Conservation (phyloP, 2,113 vertebrate genomes). For the Emydocephalus ijimae region DNA sequence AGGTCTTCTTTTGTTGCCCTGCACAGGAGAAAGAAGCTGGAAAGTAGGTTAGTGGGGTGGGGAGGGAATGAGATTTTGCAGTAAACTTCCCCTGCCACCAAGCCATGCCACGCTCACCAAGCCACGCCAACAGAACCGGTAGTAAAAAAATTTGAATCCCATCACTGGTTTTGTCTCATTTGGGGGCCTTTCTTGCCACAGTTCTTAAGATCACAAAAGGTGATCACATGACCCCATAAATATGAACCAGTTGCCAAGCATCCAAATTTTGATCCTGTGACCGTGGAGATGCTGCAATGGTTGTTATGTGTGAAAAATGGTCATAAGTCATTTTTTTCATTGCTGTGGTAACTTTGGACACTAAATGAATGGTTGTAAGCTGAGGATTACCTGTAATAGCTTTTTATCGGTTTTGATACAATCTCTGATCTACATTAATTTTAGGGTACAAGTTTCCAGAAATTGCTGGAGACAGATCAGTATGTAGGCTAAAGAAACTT, state of each 20-base stretch:
- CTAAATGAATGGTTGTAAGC: background rate
- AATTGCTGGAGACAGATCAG: conserved; percentile 5
- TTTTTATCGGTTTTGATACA: background rate
- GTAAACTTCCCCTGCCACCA: no score
- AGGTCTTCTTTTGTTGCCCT: no score
- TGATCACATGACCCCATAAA: background rate
- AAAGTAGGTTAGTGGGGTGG: no score
- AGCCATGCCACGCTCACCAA: no score
- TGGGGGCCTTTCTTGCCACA: background rate
- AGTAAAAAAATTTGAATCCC: no score
- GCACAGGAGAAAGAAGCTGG: no score
- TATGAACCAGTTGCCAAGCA: background rate
- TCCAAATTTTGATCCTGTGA: background rate
- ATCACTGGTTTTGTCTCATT: no score
- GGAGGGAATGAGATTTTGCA: no score
- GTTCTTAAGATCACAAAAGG: background rate
- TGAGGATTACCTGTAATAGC: background rate
- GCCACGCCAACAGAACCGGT: no score
- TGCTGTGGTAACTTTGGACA: background rate
- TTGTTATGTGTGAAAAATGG: background rate
- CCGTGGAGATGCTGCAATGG: background rate
- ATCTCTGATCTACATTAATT: rapidly evolving
- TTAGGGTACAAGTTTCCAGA: background rate
- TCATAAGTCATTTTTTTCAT: background rate
- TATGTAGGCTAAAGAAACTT: conserved; percentile 6